Conservation (phyloP, 2,113 vertebrate genomes). For the Mobula hypostoma region DNA sequence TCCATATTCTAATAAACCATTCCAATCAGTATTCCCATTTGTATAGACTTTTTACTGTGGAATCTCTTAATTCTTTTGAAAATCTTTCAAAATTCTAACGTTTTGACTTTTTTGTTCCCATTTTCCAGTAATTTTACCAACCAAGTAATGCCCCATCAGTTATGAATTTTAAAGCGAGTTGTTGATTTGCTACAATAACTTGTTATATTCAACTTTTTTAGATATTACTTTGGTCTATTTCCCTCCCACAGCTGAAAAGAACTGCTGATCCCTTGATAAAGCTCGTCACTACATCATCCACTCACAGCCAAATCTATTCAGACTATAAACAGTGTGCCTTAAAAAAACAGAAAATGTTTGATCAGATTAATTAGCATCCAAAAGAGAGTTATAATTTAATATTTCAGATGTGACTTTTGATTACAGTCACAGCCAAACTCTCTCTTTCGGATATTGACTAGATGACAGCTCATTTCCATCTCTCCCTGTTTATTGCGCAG, state of each 20-base stretch:
- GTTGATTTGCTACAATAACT: background rate
- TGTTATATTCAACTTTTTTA: background rate
- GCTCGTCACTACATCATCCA: background rate
- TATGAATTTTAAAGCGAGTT: background rate
- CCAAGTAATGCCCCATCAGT: background rate
- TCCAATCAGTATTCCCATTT: background rate
- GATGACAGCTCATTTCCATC: background rate
- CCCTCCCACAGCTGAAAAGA: background rate
- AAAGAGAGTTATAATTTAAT: background rate
- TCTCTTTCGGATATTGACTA: background rate
- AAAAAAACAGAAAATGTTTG: background rate
- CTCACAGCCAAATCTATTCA: background rate
- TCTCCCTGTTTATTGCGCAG: background rate
- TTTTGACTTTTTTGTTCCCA: background rate
- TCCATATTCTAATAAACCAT: too few species aligned
- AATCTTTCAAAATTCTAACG: background rate
- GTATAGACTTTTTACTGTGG: background rate
- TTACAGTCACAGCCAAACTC: background rate
- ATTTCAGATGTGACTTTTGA: background rate
- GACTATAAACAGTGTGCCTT: background rate
- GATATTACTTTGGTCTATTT: background rate
- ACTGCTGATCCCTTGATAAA: background rate
- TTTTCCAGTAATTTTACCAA: background rate
- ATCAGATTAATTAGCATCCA: background rate
- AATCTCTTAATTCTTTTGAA: background rate